Evolutionary conservation across 2,888 invertebrate genomes (phyloP), one percentile per base, ranked within the genome.

Genomic region (Brenthis ino): DNA sequence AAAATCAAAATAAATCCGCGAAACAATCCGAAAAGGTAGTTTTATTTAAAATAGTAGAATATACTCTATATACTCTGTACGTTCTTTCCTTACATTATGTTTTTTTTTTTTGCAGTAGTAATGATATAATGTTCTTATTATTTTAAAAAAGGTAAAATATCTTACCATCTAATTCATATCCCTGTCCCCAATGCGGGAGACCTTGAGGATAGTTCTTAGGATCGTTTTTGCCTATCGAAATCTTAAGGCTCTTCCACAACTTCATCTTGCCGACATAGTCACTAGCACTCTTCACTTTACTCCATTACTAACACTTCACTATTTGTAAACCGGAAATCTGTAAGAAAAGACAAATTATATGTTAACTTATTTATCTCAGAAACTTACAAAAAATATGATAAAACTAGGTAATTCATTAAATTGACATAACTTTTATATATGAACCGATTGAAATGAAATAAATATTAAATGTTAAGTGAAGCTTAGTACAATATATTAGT

Each of bases 171-270:
- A 91, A 75, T 73, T 91, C 91, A 82, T 89, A 92, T 12, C 91
- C 92, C 75, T 89, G 91, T 0, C 87, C 83, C 92, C 92, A 91
- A 79, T 90, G 91, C 37, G 89, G 91, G 72, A 91, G 77, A 57
- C 89, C 91, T 57, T 89, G 89, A 0, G 86, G 84, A 75, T 83
- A 87, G 6, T 82, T 81, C 76, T 90, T 91, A 2, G 89, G 88
- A 75, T 91, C 91, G 72, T 80, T 82, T 70, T 83, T 92, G 75
- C 92, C 91, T 81, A 93, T 93, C 6, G 91, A 91, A 77, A 92
- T 89, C 85, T 93, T 93, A 16, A 93, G 85, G 80, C 90, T 93
- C 74, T 93, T 93, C 92, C 92, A 93, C 87, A 93, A 76, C 92
- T 93, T 93, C 92, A 93, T 93, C 82, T 85, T 91, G 89, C 80